Base-by-base conservation (phyloP, 1,140 invertebrate genomes). In the Cherax quadricarinatus region DNA sequence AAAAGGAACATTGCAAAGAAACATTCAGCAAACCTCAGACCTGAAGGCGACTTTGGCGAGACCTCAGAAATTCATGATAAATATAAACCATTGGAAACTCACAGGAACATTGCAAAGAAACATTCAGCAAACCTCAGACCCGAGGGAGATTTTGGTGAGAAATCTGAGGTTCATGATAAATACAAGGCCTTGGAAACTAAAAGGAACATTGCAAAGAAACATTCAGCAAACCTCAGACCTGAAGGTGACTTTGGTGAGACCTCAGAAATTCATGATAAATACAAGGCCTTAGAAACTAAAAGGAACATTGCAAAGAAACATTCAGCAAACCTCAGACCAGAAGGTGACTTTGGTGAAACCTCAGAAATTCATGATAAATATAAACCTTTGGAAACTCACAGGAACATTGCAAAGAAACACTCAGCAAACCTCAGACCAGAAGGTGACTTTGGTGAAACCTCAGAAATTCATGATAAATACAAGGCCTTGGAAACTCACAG, bases 381-480 rank as follows among this genome's bases (percentile, higher is more conserved):
- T 14, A 80, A 80, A 21, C n/a, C 51, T 6, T 4, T 88, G 4
- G 75, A 88, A 48, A 21, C 18, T 0, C 51, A 88, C 0, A 14
- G 86, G 1, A 88, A 88, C 18, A 88, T 88, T 41, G 86, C 86
- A 66, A 88, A 88, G 41, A 88, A 60, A 88, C 86, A 88, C 62
- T 80, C 86, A 4, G 86, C 86, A 4, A 88, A 79, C 57, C 75
- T 88, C 3, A 80, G 75, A 16, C 86, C 86, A 0, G 86, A 88
- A 73, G 86, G 86, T 9, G 30, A 80, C 21, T 88, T 88, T 60
- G 86, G 86, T 6, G 86, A 88, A 21, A 88, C 86, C 6, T 88
- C 86, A 62, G 86, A 88, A 73, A 4, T 88, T 6, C 86, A 88
- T 30, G 86, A 79, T 14, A 57, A 80, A 21, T 88, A 24, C 51